Percentiles rank a stretch among this genome's conserved stretches.
These are phyloP conservation scores for Cephalotes varians DNA, from an alignment of 2,888 invertebrate genomes.

Conservation along the genomic window DNA sequence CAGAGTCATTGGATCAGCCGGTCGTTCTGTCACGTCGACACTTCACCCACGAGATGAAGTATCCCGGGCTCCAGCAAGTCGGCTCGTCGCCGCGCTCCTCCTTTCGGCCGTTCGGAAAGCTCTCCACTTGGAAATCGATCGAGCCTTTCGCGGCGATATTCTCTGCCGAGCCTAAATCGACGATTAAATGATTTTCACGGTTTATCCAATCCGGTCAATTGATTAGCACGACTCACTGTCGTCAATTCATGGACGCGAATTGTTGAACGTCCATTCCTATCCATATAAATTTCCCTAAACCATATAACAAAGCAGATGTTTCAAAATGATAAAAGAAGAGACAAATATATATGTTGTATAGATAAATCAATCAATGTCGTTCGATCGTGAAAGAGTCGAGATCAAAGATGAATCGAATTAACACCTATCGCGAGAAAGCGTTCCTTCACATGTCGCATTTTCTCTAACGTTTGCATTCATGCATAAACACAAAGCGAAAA, in stretches of 20 bases:
- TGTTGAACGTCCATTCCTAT: background rate
- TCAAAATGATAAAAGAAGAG: background rate
- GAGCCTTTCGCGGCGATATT: conserved; percentile 53
- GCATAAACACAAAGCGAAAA: conserved; percentile 19
- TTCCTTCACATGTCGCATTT: background rate
- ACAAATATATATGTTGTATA: background rate
- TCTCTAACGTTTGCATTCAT: background rate
- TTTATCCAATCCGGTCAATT: conserved; percentile 50
- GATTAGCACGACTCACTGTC: conserved; percentile 62
- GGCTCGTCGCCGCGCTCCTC: conserved; percentile 37
- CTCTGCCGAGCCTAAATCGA: conserved; percentile 43
- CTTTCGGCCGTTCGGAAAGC: conserved; percentile 58
- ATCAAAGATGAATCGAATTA: background rate
- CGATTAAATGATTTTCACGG: conserved; percentile 54
- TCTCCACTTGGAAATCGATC: conserved; percentile 71
- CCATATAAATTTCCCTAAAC: background rate
- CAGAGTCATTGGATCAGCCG: conserved; percentile 62
- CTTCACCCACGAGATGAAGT: conserved; percentile 67
- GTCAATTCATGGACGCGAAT: background rate
- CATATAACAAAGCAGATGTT: background rate
- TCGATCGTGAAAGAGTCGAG: background rate
- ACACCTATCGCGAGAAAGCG: background rate
- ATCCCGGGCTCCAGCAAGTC: conserved; percentile 48
- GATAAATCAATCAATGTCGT: background rate
- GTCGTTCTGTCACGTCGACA: conserved; percentile 60